Conservation (phyloP, 1,140 invertebrate species). For the Tenebrio molitor region DNA sequence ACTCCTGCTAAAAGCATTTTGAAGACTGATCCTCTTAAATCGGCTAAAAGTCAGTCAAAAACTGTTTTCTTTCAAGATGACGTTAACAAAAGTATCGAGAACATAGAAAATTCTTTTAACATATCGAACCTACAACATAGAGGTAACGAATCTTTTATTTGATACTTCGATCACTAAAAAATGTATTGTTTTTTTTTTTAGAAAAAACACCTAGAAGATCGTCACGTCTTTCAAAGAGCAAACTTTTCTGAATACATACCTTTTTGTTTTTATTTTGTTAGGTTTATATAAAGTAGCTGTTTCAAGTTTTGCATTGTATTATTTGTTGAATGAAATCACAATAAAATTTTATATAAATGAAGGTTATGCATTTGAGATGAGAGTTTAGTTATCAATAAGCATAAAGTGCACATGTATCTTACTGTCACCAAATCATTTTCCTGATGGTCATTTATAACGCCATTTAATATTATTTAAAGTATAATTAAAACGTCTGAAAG, state of each 20-base stretch:
- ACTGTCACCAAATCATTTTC: no score
- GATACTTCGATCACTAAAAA: no score
- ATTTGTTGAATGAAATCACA: no score
- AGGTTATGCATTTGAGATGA: no score
- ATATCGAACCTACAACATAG: neutral
- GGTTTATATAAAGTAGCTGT: neutral
- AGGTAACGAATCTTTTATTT: no score
- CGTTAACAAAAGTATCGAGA: slow-evolving; percentile 13
- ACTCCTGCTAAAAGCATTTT: slow-evolving; percentile 58
- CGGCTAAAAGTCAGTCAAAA: slow-evolving; percentile 48
- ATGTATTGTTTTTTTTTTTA: neutral
- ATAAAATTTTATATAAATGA: no score
- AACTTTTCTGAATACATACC: neutral
- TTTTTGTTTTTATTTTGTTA: slow-evolving; percentile 2
- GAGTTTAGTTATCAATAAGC: no score
- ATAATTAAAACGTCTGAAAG: no score
- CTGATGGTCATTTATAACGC: no score
- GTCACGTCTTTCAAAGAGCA: neutral
- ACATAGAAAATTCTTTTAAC: slow-evolving; percentile 19
- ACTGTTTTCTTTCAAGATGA: slow-evolving; percentile 56
- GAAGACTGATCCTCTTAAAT: slow-evolving; percentile 49
- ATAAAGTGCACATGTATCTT: no score
- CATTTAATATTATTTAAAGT: no score
- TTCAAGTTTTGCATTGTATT: no score
- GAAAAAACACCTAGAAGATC: neutral